Evolutionary conservation across 2,888 invertebrate genomes (phyloP).

Genomic region (Creontiades dilutus): DNA sequence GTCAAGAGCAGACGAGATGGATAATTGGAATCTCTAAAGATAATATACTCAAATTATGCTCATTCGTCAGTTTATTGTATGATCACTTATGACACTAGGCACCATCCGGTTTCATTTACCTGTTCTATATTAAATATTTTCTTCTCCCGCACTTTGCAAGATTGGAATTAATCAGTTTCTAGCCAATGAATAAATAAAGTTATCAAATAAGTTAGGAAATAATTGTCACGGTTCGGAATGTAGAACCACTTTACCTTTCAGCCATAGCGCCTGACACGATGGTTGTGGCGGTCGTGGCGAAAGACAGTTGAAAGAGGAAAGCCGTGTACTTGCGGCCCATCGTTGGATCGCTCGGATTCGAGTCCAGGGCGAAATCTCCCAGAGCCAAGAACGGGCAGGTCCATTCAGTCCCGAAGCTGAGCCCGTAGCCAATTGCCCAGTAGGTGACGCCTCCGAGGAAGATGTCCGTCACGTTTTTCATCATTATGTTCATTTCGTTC

Average conservation of each 20-base stretch:
- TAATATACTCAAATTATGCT: too few species aligned
- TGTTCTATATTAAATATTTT: too few species aligned
- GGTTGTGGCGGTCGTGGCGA: slow-evolving; percentile 93
- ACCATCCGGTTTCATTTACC: too few species aligned
- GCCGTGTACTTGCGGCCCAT: slow-evolving; percentile 93
- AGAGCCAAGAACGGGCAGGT: slow-evolving; percentile 89
- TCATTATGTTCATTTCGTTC: slow-evolving; percentile 98
- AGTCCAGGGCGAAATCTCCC: slow-evolving; percentile 91
- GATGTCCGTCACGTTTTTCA: slow-evolving; percentile 96
- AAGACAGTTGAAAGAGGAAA: slow-evolving; percentile 93
- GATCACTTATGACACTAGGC: too few species aligned
- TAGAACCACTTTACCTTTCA: slow-evolving; percentile 83
- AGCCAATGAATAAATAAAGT: too few species aligned
- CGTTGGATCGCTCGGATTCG: slow-evolving; percentile 84
- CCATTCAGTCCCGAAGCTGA: slow-evolving; percentile 89
- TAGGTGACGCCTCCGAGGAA: slow-evolving; percentile 94
- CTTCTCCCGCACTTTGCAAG: too few species aligned
- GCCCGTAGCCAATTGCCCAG: slow-evolving; percentile 96
- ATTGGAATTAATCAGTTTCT: too few species aligned
- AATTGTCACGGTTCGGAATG: too few species aligned
- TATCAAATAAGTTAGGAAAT: too few species aligned
- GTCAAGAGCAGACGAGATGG: too few species aligned
- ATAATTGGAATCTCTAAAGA: too few species aligned
- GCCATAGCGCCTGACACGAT: slow-evolving; percentile 97
- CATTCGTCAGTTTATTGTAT: too few species aligned